Conservation (phyloP, 2,888 invertebrate genomes). For the Cartodere bifasciata region DNA sequence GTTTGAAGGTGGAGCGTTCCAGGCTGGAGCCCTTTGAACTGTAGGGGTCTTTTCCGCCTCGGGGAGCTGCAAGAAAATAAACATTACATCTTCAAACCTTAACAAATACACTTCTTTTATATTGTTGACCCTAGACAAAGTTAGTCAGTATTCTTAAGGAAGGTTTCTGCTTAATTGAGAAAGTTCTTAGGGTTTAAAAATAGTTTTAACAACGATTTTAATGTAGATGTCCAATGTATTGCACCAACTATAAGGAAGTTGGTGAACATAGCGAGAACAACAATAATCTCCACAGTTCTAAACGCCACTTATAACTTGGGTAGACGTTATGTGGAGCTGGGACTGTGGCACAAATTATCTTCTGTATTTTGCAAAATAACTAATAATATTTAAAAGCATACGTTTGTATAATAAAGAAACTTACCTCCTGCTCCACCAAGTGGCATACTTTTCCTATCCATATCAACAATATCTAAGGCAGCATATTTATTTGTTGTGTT, state of each 20-base stretch:
- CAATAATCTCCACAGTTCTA: constrained; percentile 13
- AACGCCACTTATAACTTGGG: constrained; percentile 9
- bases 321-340: constrained; percentile 6
- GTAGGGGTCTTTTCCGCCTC: constrained; percentile 27
- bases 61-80: too few species aligned
- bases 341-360: constrained; percentile 7
- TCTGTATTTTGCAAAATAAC: too few species aligned
- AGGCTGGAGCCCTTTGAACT: constrained; percentile 33
- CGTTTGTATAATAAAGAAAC: too few species aligned
- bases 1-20: constrained; percentile 24
- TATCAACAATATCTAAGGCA: constrained; percentile 35
- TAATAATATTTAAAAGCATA: too few species aligned
- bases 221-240: constrained; percentile 7
- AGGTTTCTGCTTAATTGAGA: too few species aligned
- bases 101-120: too few species aligned
- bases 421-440: too few species aligned
- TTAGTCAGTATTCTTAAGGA: too few species aligned
- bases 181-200: too few species aligned
- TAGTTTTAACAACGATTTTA: too few species aligned
- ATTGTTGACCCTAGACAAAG: too few species aligned
- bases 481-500: constrained; percentile 38
- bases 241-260: constrained; percentile 9
- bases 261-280: constrained; percentile 14
- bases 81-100: too few species aligned
- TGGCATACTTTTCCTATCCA: constrained; percentile 24